Conservation (phyloP, 1,140 invertebrate genomes). For the Dicyema japonicum region DNA sequence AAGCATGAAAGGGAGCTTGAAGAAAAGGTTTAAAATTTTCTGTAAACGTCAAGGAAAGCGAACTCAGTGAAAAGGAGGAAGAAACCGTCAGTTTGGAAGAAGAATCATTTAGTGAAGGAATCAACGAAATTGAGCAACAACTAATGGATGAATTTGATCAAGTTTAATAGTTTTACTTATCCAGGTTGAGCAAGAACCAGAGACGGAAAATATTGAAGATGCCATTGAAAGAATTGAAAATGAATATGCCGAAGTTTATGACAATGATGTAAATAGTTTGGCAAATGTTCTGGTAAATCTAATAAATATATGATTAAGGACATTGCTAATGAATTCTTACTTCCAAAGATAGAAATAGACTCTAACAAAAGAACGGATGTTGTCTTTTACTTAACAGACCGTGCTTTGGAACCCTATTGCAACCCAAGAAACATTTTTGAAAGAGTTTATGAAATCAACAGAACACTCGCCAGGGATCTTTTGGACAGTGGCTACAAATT, state of each 20-base stretch:
- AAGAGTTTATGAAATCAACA: constrained; percentile 13
- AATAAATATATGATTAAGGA: constrained; percentile 12
- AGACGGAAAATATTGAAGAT: constrained; percentile 15
- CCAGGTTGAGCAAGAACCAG: constrained; percentile 7
- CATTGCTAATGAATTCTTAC: constrained; percentile 10
- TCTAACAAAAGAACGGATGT: constrained; percentile 12
- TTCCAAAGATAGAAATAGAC: constrained; percentile 1
- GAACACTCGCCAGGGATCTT: constrained; percentile 11
- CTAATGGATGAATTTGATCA: constrained; percentile 3
- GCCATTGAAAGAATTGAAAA: constrained; percentile 16
- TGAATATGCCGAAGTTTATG: constrained; percentile 16
- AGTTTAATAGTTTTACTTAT: constrained; percentile 5
- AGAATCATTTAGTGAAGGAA: constrained; percentile 1
- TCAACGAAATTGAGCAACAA: constrained; percentile 5
- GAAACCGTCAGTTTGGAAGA: constrained; percentile 8
- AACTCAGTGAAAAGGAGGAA: constrained; percentile 9
- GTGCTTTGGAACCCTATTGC: too few species aligned
- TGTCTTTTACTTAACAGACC: too few species aligned
- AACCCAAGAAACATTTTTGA: constrained; percentile 16
- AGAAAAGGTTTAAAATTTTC: constrained; percentile 1
- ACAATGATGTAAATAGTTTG: constrained; percentile 12
- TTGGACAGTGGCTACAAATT: constrained; percentile 17
- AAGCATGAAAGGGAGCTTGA: too few species aligned
- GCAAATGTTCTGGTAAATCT: constrained; percentile 11
- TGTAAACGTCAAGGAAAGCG: constrained; percentile 8